Evolutionary conservation across 2,113 vertebrate species (phyloP), one percentile per base, ranked within the genome.

Genomic region (Circaetus gallicus): DNA sequence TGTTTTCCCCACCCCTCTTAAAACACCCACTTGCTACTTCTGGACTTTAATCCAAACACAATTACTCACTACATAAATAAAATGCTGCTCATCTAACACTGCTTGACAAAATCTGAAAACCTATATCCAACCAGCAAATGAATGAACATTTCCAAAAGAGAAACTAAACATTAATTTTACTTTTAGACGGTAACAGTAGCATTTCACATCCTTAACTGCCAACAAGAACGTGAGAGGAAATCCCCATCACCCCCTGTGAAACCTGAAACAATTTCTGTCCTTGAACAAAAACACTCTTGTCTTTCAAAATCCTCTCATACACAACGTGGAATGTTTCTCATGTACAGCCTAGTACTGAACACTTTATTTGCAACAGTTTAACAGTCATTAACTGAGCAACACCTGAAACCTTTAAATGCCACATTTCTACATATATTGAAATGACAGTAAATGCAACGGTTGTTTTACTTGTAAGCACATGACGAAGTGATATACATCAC

Each of bases 351-450:
- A 86, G 93, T 94, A 97, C 95, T 97, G 94, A 97, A 97, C 90
- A 97, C 93, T 95, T 98, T 76, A 96, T 95, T 95, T 92, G 93
- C 78, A 97, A 98, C 94, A 97, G 88, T 86, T 86, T 97, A 98
- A 98, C 97, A 98, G 98, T 98, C 98, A 97, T 86, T 89, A 98
- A 98, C 97, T 97, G 86, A 97, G 78, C 94, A 97, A 98, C 97
- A 98, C 97, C 98, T 98, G 98, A 98, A 98, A 98, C 98, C 97
- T 98, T 98, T 92, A 71, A 98, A 98, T 98, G 98, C 98, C 98
- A 98, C 91, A 83, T 93, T 86, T 93, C 96, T 91, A 98, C 80
- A 97, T 81, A 73, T 86, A 96, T 91, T 97, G 91, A 98, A 98
- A 97, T 95, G 96, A 98, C 96, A 94, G 93, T 81, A 96, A 98